phyloP scores from a whole-genome alignment of 2,113 vertebrate species.

The Campylomormyrus numenius region DNA sequence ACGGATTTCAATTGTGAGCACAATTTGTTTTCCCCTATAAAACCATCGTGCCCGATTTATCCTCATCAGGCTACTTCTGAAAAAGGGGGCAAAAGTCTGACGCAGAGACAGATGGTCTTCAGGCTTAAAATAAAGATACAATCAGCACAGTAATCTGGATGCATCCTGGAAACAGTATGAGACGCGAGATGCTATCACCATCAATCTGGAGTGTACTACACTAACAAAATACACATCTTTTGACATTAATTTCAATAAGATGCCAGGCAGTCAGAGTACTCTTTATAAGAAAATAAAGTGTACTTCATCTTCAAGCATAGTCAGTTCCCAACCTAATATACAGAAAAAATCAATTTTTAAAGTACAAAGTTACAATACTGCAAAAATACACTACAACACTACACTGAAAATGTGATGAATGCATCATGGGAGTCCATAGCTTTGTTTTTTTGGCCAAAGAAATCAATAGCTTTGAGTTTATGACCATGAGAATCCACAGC shows the following conservation, averaged over 20 bases:
- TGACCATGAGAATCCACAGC: neutral
- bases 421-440: neutral
- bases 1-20: neutral
- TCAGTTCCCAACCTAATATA: neutral
- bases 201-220: neutral
- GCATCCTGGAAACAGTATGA: neutral
- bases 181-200: neutral
- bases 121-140: neutral
- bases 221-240: neutral
- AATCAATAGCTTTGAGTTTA: neutral
- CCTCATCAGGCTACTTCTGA: neutral
- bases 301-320: neutral
- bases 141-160: neutral
- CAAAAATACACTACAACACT: neutral
- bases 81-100: neutral
- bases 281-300: neutral
- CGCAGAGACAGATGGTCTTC: neutral
- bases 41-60: neutral
- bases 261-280: neutral
- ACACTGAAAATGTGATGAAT: neutral
- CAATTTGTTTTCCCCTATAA: slow-evolving; percentile 12
- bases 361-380: neutral
- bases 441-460: neutral
- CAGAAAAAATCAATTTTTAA: neutral
- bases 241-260: neutral